Percentiles rank a stretch among this genome's conserved stretches.
phyloP scores from a whole-genome alignment of 2,797 vertebrate species.

The Bovichtus variegatus region DNA sequence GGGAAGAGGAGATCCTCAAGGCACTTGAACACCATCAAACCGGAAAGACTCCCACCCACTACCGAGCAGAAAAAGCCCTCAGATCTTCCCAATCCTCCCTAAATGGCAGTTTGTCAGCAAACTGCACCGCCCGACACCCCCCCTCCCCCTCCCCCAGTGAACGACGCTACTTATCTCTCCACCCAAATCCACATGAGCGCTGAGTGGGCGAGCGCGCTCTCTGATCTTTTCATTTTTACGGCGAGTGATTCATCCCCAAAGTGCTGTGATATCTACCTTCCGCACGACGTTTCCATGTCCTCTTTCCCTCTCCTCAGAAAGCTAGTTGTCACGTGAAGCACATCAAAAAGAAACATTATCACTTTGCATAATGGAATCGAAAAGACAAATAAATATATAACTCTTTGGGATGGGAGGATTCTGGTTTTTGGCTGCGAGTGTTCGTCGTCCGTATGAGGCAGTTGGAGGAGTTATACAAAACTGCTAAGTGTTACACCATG shows the following conservation, averaged over 20 bases:
- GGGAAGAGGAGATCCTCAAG: conserved; percentile 78
- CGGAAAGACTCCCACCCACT: conserved; percentile 72
- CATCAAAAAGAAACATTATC: conserved; percentile 19
- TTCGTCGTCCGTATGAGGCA: conserved; percentile 65
- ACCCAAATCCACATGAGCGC: conserved; percentile 42
- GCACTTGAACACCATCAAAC: conserved; percentile 83
- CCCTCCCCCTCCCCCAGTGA: not conserved
- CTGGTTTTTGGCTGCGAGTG: conserved; percentile 54
- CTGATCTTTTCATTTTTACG: conserved; percentile 55
- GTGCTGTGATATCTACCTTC: conserved; percentile 56
- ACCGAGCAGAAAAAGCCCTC: conserved; percentile 62
- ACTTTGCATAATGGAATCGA: conserved; percentile 49
- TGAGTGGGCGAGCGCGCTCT: conserved; percentile 52
- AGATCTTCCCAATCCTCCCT: conserved; percentile 68
- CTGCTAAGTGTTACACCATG: conserved; percentile 53
- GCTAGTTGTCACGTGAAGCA: conserved; percentile 29
- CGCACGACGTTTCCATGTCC: conserved; percentile 25
- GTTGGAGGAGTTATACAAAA: conserved; percentile 61
- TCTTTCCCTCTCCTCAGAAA: conserved; percentile 31
- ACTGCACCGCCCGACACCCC: conserved; percentile 30
- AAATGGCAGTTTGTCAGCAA: conserved; percentile 75
- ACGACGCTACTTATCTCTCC: conserved; percentile 42
- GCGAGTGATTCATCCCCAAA: conserved; percentile 60
- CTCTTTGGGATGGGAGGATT: conserved; percentile 72
- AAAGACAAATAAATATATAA: conserved; percentile 47